Conservation (phyloP, 1,140 invertebrate species). For the Venustaconcha ellipsiformis region DNA sequence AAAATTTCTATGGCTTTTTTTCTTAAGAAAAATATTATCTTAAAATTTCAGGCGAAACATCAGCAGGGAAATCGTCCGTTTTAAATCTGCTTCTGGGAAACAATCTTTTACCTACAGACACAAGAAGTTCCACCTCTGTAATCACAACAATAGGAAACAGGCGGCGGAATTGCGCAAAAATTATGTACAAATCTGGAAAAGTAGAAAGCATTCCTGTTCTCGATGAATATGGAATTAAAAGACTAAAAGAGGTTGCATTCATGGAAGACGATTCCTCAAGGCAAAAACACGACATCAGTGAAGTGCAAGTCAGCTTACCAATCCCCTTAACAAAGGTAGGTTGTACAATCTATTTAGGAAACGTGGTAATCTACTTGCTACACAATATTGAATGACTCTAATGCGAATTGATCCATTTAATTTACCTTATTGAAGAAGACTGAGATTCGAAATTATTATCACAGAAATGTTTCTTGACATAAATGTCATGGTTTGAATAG, state of each 20-base stretch:
- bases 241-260: slow-evolving; percentile 26
- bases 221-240: slow-evolving; percentile 18
- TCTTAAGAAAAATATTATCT: too few species aligned
- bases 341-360: background rate
- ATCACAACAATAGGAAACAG: slow-evolving; percentile 52
- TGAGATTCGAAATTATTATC: too few species aligned
- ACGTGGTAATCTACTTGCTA: background rate
- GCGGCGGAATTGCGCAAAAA: slow-evolving; percentile 7
- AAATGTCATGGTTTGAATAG: too few species aligned
- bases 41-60: slow-evolving; percentile 54
- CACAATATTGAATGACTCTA: background rate
- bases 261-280: slow-evolving; percentile 33
- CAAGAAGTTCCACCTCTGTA: slow-evolving; percentile 54
- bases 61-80: slow-evolving; percentile 59
- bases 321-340: slow-evolving; percentile 48
- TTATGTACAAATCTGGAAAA: slow-evolving; percentile 33
- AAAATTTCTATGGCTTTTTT: too few species aligned
- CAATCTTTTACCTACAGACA: slow-evolving; percentile 49
- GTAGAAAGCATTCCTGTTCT: slow-evolving; percentile 18
- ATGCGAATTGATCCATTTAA: background rate
- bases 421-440: too few species aligned
- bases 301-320: slow-evolving; percentile 49
- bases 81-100: slow-evolving; percentile 57
- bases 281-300: slow-evolving; percentile 36
- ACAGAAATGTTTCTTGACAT: too few species aligned